These are phyloP conservation scores for Chaenocephalus aceratus DNA, from an alignment of 2,113 vertebrate genomes.

Conservation along the genomic window DNA sequence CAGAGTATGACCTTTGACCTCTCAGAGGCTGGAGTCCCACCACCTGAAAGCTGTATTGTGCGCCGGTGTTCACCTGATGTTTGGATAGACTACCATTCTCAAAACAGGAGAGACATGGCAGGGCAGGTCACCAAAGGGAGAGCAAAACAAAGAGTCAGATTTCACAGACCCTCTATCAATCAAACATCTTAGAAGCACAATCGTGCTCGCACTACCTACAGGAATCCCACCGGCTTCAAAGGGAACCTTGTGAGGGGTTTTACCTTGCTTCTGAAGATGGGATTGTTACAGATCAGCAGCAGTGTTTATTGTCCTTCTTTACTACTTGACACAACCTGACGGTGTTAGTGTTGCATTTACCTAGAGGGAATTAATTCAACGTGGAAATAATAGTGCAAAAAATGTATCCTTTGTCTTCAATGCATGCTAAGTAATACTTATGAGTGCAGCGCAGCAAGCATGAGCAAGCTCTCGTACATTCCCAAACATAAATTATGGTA, in stretches of 20 bases:
- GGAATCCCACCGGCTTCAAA: slow-evolving; percentile 75
- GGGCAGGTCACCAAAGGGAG: slow-evolving; percentile 70
- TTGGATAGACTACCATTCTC: slow-evolving; percentile 72
- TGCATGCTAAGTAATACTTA: slow-evolving; percentile 64
- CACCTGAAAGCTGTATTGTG: slow-evolving; percentile 59
- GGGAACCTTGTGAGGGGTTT: slow-evolving; percentile 56
- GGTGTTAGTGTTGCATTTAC: slow-evolving; percentile 39
- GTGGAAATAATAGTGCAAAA: slow-evolving; percentile 41
- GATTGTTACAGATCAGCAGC: slow-evolving; percentile 58
- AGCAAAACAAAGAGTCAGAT: slow-evolving; percentile 80
- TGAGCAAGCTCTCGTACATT: slow-evolving; percentile 67
- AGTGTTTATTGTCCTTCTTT: slow-evolving; percentile 63
- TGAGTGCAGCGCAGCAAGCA: slow-evolving; percentile 54
- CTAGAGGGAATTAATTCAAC: slow-evolving; percentile 40
- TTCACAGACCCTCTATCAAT: slow-evolving; percentile 82
- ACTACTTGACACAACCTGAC: slow-evolving; percentile 55
- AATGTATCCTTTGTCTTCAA: slow-evolving; percentile 67
- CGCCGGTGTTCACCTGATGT: slow-evolving; percentile 65
- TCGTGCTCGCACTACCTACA: slow-evolving; percentile 56
- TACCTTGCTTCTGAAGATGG: slow-evolving; percentile 50
- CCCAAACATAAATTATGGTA: slow-evolving; percentile 70
- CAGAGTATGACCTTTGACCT: slow-evolving; percentile 67
- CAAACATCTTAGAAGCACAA: slow-evolving; percentile 77
- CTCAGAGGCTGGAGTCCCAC: slow-evolving; percentile 30
- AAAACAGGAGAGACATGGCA: slow-evolving; percentile 75